Evolutionary conservation across 2,888 invertebrate genomes (phyloP), one percentile per base, ranked within the genome.

Genomic region (Epistrophe grossulariae): DNA sequence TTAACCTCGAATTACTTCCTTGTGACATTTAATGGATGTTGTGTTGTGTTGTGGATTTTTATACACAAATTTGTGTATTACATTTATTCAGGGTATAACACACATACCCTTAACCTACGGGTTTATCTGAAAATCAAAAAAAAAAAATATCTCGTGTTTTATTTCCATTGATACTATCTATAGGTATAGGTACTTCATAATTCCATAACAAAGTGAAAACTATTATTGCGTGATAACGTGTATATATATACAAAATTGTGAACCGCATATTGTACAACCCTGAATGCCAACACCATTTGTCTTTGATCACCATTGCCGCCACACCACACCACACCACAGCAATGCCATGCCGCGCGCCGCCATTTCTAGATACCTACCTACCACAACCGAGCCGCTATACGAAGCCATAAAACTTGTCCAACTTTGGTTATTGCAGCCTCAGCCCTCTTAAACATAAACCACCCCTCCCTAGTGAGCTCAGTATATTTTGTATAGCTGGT

Each of bases 191-290:
- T 62, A 62, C 45, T 70, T 74, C 79, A 79, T 84, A 79, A 70
- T 74, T 74, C 35, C 64, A 50, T 62, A 71, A 55, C 52, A 79
- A 79, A 76, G 74, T 79, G 84, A 79, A 76, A 84, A 74, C 79
- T 84, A 79, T 84, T 76, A 84, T 84, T 76, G 84, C 84, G 79
- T 84, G 84, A 79, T 84, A 84, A 84, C 78, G 73, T 24, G 24
- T 24, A 24, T 24, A 24, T 24, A 24, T 62, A 73, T n/a, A n/a
- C n/a, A 81, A 77, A 70, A 81, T 50, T 81, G 77, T 62, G 60
- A 81, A 78, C 84, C 85, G 64, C 84, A 85, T 48, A 81, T 74
- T 79, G 68, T 55, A 73, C 68, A 48, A n/a, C 71, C 45, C 48
- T n/a, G n/a, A 71, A 55, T 73, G 64, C 70, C 78, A 71, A 71